A percentile compares a stretch with the other conserved stretches of the same genome.
Evolutionary conservation across 1,140 invertebrate species (phyloP).

Genomic region (Bombus haemorrhoidalis): DNA sequence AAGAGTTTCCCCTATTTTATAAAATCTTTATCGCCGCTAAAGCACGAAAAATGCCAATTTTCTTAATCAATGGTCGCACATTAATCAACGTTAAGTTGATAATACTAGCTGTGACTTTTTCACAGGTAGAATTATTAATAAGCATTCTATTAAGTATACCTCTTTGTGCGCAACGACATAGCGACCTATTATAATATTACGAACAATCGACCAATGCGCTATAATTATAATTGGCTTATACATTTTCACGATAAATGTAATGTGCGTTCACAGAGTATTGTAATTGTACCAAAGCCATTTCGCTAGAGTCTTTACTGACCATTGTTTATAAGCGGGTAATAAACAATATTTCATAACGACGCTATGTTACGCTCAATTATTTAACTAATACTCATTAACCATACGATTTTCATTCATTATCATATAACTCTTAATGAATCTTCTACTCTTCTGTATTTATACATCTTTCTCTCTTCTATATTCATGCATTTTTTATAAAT

Average conservation of each 20-base stretch:
- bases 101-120: slow-evolving; percentile 18
- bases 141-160: slow-evolving; percentile 29
- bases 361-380: slow-evolving; percentile 41
- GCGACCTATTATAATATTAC: slow-evolving; percentile 59
- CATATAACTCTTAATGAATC: neutral
- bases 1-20: neutral
- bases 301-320: slow-evolving; percentile 59
- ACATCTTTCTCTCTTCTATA: neutral
- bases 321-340: slow-evolving; percentile 65
- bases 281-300: slow-evolving; percentile 53
- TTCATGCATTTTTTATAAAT: no score
- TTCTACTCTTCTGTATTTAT: neutral
- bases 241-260: slow-evolving; percentile 68
- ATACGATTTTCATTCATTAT: slow-evolving; percentile 40
- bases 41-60: neutral
- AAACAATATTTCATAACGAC: slow-evolving; percentile 66
- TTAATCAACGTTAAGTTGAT: slow-evolving; percentile 22
- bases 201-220: slow-evolving; percentile 57
- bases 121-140: slow-evolving; percentile 28
- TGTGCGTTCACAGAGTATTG: slow-evolving; percentile 55
- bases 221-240: slow-evolving; percentile 59
- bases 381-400: slow-evolving; percentile 21
- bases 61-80: neutral
- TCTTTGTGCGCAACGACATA: slow-evolving; percentile 37
- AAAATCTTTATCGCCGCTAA: neutral